These are phyloP conservation scores for Urocynchramus pylzowi DNA, from an alignment of 2,113 vertebrate genomes.

Conservation along the genomic window DNA sequence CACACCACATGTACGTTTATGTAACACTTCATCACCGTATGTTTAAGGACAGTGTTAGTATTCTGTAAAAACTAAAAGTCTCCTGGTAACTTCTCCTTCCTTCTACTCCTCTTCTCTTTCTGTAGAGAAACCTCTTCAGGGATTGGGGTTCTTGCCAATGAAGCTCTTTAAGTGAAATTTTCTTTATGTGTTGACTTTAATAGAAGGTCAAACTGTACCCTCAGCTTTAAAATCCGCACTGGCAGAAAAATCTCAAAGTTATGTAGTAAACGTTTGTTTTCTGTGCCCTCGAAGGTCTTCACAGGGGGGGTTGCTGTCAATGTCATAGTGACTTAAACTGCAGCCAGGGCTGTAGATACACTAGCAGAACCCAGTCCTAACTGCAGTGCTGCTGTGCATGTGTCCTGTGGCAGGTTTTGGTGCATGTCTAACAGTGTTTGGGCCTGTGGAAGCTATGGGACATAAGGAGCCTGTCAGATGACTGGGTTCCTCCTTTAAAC, in stretches of 20 bases:
- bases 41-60: background rate
- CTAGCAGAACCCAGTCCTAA: background rate
- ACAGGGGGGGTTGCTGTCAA: background rate
- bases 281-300: background rate
- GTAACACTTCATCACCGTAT: background rate
- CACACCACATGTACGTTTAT: background rate
- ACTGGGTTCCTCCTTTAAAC: conserved; percentile 10
- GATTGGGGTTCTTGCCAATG: background rate
- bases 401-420: background rate
- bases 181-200: background rate
- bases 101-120: background rate
- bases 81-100: background rate
- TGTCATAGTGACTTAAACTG: background rate
- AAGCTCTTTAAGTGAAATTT: background rate
- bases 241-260: background rate
- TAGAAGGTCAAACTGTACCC: background rate
- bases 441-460: background rate
- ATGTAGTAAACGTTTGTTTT: background rate
- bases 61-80: background rate
- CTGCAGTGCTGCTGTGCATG: background rate
- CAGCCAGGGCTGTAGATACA: background rate
- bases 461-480: background rate
- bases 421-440: background rate
- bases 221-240: background rate
- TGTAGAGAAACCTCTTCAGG: background rate